Evolutionary conservation across 1,140 invertebrate species (phyloP).

Genomic region (Holotrichia oblita): DNA sequence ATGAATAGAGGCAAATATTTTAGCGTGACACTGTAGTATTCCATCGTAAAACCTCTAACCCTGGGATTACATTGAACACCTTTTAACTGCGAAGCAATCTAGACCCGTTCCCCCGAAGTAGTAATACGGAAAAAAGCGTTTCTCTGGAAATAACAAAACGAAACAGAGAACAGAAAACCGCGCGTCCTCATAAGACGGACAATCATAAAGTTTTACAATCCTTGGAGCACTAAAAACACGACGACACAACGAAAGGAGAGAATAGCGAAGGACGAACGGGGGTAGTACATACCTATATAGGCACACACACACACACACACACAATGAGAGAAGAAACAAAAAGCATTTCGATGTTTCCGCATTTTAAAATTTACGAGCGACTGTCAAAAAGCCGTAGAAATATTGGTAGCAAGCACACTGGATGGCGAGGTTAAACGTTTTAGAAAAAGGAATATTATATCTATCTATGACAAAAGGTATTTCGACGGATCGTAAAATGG

Average conservation of each 20-base stretch:
- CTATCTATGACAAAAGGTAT: not conserved
- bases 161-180: not conserved
- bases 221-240: not conserved
- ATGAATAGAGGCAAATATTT: too few species aligned
- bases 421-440: not conserved
- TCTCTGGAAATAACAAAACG: too few species aligned
- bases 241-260: not conserved
- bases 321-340: not conserved
- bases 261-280: not conserved
- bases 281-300: not conserved
- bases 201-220: constrained; percentile 14
- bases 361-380: constrained; percentile 13
- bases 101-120: too few species aligned
- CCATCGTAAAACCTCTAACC: too few species aligned
- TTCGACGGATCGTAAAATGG: not conserved
- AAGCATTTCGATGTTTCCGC: constrained; percentile 10
- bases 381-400: constrained; percentile 12
- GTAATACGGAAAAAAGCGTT: not conserved
- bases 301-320: too few species aligned
- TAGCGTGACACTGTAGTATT: too few species aligned
- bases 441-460: not conserved
- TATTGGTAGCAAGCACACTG: not conserved
- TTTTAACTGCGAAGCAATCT: too few species aligned
- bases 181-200: not conserved
- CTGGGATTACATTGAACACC: too few species aligned